Percentiles rank a stretch among this genome's conserved stretches.
phyloP scores from a whole-genome alignment of 1,140 invertebrate genomes.

The Drosophila sturtevanti region DNA sequence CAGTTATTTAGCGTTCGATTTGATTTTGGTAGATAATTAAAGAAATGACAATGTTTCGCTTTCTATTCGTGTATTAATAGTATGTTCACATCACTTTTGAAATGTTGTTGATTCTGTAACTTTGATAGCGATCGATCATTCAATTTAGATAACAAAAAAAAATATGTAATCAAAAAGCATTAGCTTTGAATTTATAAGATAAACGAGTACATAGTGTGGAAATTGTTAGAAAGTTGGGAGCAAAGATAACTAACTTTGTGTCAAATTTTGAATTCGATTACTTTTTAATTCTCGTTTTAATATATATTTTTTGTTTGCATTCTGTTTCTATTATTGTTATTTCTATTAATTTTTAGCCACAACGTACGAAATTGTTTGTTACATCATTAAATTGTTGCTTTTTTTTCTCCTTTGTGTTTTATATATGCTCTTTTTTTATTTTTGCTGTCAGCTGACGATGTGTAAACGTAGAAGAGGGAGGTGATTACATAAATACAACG shows the following conservation, averaged over 20 bases:
- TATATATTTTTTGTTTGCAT: background rate
- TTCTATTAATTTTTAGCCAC: background rate
- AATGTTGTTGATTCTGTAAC: background rate
- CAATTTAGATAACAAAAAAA: background rate
- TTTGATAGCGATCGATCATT: background rate
- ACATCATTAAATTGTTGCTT: constrained; percentile 22
- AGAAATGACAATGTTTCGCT: constrained; percentile 10
- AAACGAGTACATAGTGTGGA: background rate
- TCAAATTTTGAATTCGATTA: background rate
- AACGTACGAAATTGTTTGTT: constrained; percentile 21
- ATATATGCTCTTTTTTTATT: constrained; percentile 5
- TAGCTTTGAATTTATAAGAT: background rate
- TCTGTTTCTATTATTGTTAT: background rate
- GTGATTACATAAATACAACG: constrained; percentile 12
- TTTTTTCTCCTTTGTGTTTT: constrained; percentile 9
- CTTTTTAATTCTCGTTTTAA: background rate
- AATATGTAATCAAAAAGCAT: background rate
- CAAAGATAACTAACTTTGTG: background rate
- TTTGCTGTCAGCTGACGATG: constrained; percentile 15
- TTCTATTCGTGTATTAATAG: background rate
- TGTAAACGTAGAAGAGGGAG: constrained; percentile 12
- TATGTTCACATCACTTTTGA: background rate
- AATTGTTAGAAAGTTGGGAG: background rate
- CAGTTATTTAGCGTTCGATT: constrained; percentile 36
- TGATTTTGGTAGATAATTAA: constrained; percentile 65